Evolutionary conservation across 2,888 invertebrate genomes (phyloP), one percentile per base, ranked within the genome.

Genomic region (Tiliacea aurago): DNA sequence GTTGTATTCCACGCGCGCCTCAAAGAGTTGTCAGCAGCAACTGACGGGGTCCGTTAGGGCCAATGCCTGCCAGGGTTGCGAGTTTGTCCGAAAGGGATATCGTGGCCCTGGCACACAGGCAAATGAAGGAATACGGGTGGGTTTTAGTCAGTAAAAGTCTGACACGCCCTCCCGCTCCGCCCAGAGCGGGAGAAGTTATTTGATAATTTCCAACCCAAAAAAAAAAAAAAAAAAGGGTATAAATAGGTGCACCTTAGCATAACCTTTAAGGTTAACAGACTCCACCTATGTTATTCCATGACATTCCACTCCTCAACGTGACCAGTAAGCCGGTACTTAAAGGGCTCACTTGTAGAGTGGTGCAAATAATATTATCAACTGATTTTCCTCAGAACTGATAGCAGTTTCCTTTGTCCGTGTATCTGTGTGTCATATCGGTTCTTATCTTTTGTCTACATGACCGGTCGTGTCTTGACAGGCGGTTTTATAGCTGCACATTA

Each of bases 361-460:
- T 41, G 78, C 81, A 86, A 87, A 87, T 63, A 86, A 33, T 76
- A 87, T 88, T 93, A 90, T 90, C 90, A 86, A 83, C 84, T 73
- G 80, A 88, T 90, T 90, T 90, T 89, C 91, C 90, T 90, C 86
- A 91, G 90, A 90, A 89, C 84, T 87, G 90, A 90, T 92, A 91
- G 84, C 87, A 77, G 88, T 91, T 91, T 93, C 90, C 93, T 93
- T 94, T 93, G 94, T 94, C 91, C 90, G 58, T 75, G 58, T 80
- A 69, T 83, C 69, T 72, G 70, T 83, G 84, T 84, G 81, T 81
- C 84, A 74, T 81, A 85, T 84, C 87, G 74, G 78, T 56, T 59
- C 72, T 86, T 86, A 87, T 84, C 85, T 91, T 92, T 93, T 93
- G 94, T 92, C 91, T 90, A 82, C 87, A 90, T 94, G 95, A 94